phyloP scores from a whole-genome alignment of 2,888 invertebrate species.

The Noctua janthina region DNA sequence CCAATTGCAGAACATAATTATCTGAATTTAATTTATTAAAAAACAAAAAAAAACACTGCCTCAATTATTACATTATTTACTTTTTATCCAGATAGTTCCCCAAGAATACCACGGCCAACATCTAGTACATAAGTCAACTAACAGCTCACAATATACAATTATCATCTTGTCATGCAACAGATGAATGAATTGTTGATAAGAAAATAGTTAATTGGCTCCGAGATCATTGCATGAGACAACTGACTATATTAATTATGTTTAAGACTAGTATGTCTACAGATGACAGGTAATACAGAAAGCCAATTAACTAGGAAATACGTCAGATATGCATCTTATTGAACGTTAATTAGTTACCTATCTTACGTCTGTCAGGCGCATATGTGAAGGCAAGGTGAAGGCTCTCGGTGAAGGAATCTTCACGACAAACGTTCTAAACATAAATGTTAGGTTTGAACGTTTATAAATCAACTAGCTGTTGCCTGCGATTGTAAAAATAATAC shows the following conservation, averaged over 20 bases:
- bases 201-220: slow-evolving; percentile 26
- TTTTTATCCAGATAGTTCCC: background rate
- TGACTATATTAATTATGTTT: slow-evolving; percentile 28
- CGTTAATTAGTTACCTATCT: background rate
- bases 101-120: background rate
- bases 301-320: slow-evolving; percentile 19
- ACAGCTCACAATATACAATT: slow-evolving; percentile 17
- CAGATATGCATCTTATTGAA: background rate
- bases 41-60: background rate
- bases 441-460: too few species aligned
- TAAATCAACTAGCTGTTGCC: too few species aligned
- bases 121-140: background rate
- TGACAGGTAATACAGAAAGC: background rate
- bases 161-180: background rate
- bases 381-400: background rate
- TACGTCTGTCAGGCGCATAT: background rate
- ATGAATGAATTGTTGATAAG: slow-evolving; percentile 17
- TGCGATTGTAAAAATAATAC: too few species aligned
- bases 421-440: background rate
- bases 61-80: background rate
- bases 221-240: slow-evolving; percentile 14
- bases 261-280: background rate
- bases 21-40: too few species aligned
- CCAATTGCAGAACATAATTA: too few species aligned
- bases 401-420: background rate